These are phyloP conservation scores for Phyllostomus hastatus DNA, from an alignment of 2,113 vertebrate genomes.

Conservation along the genomic window DNA sequence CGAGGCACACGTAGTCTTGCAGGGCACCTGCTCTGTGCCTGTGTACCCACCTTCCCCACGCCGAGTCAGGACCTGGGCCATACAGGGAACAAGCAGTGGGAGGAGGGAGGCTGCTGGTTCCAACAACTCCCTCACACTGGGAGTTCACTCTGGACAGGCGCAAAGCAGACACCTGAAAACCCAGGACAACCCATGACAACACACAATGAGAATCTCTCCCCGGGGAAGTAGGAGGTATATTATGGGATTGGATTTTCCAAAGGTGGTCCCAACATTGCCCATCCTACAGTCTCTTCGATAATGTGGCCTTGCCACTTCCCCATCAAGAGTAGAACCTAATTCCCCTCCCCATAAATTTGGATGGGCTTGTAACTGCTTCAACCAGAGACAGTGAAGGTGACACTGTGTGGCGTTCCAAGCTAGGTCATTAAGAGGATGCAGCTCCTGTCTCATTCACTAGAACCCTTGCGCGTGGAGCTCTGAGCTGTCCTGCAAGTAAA, in stretches of 20 bases:
- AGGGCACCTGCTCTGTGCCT: neutral
- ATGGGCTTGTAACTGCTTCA: neutral
- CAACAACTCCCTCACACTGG: neutral
- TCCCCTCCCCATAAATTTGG: neutral
- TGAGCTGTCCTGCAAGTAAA: neutral
- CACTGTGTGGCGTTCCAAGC: neutral
- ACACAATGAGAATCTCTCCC: neutral
- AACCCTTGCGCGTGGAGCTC: neutral
- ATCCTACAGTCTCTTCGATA: neutral
- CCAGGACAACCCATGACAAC: neutral
- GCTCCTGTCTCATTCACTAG: neutral
- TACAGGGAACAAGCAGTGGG: neutral
- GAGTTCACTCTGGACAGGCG: neutral
- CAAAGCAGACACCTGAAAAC: neutral
- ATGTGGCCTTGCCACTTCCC: neutral
- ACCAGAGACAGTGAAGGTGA: neutral
- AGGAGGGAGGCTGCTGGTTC: neutral
- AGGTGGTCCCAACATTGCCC: neutral
- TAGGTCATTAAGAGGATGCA: too few relatives aligned
- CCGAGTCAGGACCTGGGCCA: neutral
- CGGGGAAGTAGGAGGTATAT: neutral
- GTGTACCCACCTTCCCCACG: neutral
- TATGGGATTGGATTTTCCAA: neutral
- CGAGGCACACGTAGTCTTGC: fast-evolving
- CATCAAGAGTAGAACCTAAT: neutral